Conservation (phyloP, 2,113 vertebrate genomes). For the Castor canadensis region DNA sequence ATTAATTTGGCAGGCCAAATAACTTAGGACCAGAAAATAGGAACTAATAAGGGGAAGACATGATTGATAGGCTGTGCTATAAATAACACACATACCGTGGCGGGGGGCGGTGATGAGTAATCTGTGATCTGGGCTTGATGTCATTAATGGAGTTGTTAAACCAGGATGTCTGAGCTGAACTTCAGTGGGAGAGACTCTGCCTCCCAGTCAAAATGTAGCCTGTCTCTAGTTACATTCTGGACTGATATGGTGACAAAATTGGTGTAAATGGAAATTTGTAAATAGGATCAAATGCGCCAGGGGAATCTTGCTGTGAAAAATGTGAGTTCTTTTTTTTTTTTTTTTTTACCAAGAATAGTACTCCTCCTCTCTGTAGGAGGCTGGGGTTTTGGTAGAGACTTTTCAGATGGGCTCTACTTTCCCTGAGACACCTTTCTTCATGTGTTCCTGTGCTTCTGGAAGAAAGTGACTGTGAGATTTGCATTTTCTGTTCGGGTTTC, state of each 20-base stretch:
- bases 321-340: not conserved
- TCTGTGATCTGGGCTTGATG: slow-evolving; percentile 41
- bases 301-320: slow-evolving; percentile 59
- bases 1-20: slow-evolving; percentile 77
- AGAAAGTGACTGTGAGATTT: slow-evolving; percentile 59
- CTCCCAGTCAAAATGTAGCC: slow-evolving; percentile 49
- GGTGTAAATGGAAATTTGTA: slow-evolving; percentile 54
- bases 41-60: slow-evolving; percentile 39
- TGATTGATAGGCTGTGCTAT: slow-evolving; percentile 74
- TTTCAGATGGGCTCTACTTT: slow-evolving; percentile 22
- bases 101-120: slow-evolving; percentile 63
- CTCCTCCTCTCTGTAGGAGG: not conserved
- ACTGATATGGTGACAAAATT: slow-evolving; percentile 60
- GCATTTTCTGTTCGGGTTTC: slow-evolving; percentile 65
- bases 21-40: slow-evolving; percentile 73
- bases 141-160: slow-evolving; percentile 63
- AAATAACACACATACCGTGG: slow-evolving; percentile 75
- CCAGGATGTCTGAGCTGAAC: slow-evolving; percentile 56
- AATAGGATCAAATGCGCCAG: slow-evolving; percentile 32
- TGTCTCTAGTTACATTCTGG: slow-evolving; percentile 5
- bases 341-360: not conserved
- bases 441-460: slow-evolving; percentile 34
- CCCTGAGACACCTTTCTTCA: not conserved
- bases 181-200: slow-evolving; percentile 62
- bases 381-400: slow-evolving; percentile 30